Conservation (phyloP, 2,888 invertebrate genomes). For the Alentia gelatinosa region DNA sequence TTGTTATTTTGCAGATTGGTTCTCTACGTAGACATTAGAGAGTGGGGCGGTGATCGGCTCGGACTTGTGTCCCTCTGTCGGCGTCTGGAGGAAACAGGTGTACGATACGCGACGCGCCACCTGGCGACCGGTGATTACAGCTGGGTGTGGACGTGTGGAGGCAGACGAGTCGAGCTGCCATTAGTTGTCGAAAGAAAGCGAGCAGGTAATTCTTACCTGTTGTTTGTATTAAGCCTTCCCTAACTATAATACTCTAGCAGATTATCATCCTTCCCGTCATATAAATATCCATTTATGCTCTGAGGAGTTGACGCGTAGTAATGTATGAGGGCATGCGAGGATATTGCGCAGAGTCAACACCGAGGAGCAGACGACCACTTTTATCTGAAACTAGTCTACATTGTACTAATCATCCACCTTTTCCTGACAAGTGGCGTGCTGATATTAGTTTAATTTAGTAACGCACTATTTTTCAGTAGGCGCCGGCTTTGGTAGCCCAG, state of each 20-base stretch:
- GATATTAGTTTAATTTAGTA: too few relatives aligned
- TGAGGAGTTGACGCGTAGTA: too few relatives aligned
- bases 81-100: constrained; percentile 62
- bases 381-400: too few relatives aligned
- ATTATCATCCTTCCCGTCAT: background rate
- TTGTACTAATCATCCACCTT: too few relatives aligned
- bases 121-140: constrained; percentile 67
- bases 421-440: too few relatives aligned
- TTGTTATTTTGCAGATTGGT: constrained; percentile 62
- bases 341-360: too few relatives aligned
- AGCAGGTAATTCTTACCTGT: constrained; percentile 65
- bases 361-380: too few relatives aligned
- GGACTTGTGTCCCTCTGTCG: constrained; percentile 61
- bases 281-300: too few relatives aligned
- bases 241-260: background rate
- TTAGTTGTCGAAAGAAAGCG: constrained; percentile 69
- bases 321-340: too few relatives aligned
- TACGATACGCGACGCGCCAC: constrained; percentile 64
- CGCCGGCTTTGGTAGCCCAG: too few relatives aligned
- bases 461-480: too few relatives aligned
- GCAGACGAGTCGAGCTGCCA: constrained; percentile 65
- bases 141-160: constrained; percentile 67
- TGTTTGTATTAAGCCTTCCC: background rate
- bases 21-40: constrained; percentile 67
- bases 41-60: constrained; percentile 68